A percentile compares a stretch with the other conserved stretches of the same genome.
These are phyloP conservation scores for Drosophila kikkawai DNA, from an alignment of 1,140 invertebrate genomes.

Conservation along the genomic window DNA sequence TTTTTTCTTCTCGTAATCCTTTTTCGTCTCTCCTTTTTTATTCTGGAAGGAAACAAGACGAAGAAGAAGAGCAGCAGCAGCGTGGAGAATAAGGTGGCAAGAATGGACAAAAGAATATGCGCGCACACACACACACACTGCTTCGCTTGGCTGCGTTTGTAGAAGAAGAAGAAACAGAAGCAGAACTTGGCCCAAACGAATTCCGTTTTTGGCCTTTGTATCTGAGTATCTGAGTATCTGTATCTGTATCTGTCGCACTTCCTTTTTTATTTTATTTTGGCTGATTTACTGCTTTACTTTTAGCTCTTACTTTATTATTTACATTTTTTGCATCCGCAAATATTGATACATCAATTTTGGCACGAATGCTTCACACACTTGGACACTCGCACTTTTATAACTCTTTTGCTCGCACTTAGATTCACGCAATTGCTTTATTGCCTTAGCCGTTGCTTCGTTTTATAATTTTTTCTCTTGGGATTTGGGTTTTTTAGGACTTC, in stretches of 20 bases:
- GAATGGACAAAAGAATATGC: conserved; percentile 79
- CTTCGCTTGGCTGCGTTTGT: conserved; percentile 71
- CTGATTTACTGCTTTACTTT: conserved; percentile 38
- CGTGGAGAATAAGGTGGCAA: conserved; percentile 35
- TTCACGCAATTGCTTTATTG: conserved; percentile 46
- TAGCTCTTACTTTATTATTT: conserved; percentile 28
- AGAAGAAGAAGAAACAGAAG: conserved; percentile 24
- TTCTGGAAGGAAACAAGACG: conserved; percentile 17
- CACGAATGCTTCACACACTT: conserved; percentile 6
- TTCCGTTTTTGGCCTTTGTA: conserved; percentile 63
- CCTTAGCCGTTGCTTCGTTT: conserved; percentile 42
- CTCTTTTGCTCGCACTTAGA: conserved; percentile 39
- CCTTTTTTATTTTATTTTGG: conserved; percentile 35
- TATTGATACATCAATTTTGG: conserved; percentile 51
- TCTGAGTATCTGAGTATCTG: conserved; percentile 65
- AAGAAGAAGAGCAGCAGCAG: conserved; percentile 9
- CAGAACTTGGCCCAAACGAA: conserved; percentile 75
- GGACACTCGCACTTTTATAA: conserved; percentile 47
- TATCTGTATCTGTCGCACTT: conserved; percentile 81
- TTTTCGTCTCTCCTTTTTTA: conserved; percentile 28
- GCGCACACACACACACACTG: conserved; percentile 39
- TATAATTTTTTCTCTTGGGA: conserved; percentile 7
- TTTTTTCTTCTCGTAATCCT: conserved; percentile 36
- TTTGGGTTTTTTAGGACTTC: conserved; percentile 8
- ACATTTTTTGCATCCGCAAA: conserved; percentile 69